phyloP scores from a whole-genome alignment of 2,797 vertebrate genomes.

The Eidolon dupreanum region DNA sequence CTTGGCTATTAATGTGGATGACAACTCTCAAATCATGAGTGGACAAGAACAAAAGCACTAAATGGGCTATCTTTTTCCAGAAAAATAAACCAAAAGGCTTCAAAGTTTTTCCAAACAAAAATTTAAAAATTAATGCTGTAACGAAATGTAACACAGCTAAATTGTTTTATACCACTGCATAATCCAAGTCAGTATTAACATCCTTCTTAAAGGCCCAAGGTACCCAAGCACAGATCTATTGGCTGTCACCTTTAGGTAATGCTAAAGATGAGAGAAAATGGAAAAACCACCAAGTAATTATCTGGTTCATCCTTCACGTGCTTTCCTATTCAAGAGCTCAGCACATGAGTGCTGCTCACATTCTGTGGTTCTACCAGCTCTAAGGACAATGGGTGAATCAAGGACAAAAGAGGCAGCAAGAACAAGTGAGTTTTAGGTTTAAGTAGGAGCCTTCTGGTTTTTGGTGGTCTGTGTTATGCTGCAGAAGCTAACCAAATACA shows the following conservation, averaged over 20 bases:
- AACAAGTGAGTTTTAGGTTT: neutral
- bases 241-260: constrained; percentile 21
- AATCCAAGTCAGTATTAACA: neutral
- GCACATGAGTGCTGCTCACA: constrained; percentile 12
- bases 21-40: neutral
- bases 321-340: constrained; percentile 27
- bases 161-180: neutral
- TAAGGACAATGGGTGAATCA: constrained; percentile 48
- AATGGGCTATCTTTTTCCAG: neutral
- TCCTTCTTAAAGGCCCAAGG: neutral
- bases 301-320: constrained; percentile 14
- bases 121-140: neutral
- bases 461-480: neutral
- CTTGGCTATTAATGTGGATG: neutral
- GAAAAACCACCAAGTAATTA: constrained; percentile 45
- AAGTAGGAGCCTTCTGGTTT: neutral
- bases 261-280: neutral
- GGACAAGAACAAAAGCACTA: constrained; percentile 12
- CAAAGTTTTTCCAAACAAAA: constrained; percentile 38
- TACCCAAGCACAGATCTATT: neutral
- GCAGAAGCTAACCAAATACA: neutral
- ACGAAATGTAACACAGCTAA: constrained; percentile 10
- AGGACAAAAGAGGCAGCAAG: constrained; percentile 43
- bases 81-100: constrained; percentile 25
- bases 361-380: constrained; percentile 33